Conservation (phyloP, 2,888 invertebrate species). For the Ichneumon xanthorius region DNA sequence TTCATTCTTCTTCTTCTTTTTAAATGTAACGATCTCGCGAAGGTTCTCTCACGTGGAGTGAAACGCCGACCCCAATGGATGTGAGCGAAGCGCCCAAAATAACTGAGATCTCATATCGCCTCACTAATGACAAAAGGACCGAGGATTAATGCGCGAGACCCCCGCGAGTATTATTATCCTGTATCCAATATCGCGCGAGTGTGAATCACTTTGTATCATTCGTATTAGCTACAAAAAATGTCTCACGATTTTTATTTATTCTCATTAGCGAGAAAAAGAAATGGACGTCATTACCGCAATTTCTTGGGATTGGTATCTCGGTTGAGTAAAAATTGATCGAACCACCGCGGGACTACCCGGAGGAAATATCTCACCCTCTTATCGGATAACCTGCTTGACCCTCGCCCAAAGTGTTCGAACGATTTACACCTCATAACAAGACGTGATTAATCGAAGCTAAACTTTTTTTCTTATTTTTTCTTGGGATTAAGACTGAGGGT, state of each 20-base stretch:
- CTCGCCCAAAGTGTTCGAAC: background rate
- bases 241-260: background rate
- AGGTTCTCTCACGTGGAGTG: background rate
- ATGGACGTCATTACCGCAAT: conserved; percentile 18
- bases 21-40: conserved; percentile 27
- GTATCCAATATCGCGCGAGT: conserved; percentile 16
- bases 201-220: conserved; percentile 14
- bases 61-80: conserved; percentile 25
- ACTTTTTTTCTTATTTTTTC: conserved; percentile 25
- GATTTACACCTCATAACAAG: conserved; percentile 29
- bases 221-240: background rate
- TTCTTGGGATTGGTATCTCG: background rate
- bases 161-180: conserved; percentile 31
- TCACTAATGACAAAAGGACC: conserved; percentile 5
- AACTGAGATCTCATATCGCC: conserved; percentile 12
- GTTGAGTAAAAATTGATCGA: conserved; percentile 35
- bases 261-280: background rate
- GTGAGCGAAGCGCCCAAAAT: conserved; percentile 14
- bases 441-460: conserved; percentile 24
- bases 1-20: conserved; percentile 31
- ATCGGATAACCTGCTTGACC: background rate
- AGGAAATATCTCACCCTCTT: background rate
- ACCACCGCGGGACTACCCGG: conserved; percentile 2
- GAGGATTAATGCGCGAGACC: conserved; percentile 13
- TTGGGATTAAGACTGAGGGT: background rate